phyloP scores from a whole-genome alignment of 2,113 vertebrate species.

The Fulica atra region DNA sequence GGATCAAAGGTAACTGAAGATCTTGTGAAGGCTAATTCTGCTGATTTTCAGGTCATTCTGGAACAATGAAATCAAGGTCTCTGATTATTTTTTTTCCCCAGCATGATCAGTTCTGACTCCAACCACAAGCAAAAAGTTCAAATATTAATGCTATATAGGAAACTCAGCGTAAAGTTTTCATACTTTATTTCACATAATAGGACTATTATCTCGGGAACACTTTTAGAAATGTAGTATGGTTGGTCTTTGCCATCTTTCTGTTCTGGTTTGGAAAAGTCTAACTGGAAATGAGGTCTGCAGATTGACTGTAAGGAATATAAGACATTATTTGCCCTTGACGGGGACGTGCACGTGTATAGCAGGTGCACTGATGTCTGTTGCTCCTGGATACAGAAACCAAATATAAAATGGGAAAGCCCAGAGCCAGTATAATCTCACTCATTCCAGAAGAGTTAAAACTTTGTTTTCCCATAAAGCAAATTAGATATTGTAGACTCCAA shows the following conservation, averaged over 20 bases:
- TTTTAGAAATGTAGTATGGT: background rate
- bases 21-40: background rate
- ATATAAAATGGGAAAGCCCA: constrained; percentile 7
- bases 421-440: constrained; percentile 38
- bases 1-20: background rate
- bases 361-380: constrained; percentile 29
- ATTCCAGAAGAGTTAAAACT: constrained; percentile 35
- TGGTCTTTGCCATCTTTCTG: background rate
- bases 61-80: background rate
- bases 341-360: background rate
- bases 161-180: background rate
- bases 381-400: constrained; percentile 38
- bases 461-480: constrained; percentile 22
- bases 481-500: constrained; percentile 8
- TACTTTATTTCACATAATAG: background rate
- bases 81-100: background rate
- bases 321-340: background rate
- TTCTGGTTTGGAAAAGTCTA: background rate
- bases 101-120: background rate
- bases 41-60: background rate
- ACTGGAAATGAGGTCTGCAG: background rate
- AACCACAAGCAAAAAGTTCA: background rate
- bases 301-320: background rate
- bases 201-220: background rate
- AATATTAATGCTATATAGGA: background rate